Percentiles rank a stretch among this genome's conserved stretches.
phyloP scores from a whole-genome alignment of 35 echinoderm and acorn worm genomes.

The Lytechinus pictus region DNA sequence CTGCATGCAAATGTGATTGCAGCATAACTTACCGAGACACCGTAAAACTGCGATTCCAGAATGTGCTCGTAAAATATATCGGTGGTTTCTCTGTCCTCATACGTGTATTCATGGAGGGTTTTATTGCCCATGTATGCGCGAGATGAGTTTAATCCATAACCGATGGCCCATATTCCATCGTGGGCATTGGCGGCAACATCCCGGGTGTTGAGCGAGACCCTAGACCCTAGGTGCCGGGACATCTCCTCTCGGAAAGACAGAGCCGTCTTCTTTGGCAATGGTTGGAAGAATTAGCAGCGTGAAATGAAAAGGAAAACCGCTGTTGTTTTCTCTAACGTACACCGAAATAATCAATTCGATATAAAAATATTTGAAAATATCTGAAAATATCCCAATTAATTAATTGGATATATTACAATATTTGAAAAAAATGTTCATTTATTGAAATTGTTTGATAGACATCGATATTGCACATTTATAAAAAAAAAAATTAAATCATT shows the following conservation, averaged over 20 bases:
- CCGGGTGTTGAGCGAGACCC: slow-evolving; percentile 12
- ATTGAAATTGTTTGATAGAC: too few relatives aligned
- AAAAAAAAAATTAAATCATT: too few relatives aligned
- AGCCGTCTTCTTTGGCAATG: slow-evolving; percentile 28
- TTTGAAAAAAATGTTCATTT: too few relatives aligned
- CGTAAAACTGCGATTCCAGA: slow-evolving; percentile 46
- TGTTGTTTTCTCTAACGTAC: too few relatives aligned
- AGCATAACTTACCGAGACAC: slow-evolving; percentile 54
- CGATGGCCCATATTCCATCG: slow-evolving; percentile 53
- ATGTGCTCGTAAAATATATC: neutral
- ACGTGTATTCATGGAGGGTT: slow-evolving; percentile 39
- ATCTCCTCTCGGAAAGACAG: slow-evolving; percentile 21
- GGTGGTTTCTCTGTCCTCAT: neutral
- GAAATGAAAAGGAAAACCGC: too few relatives aligned
- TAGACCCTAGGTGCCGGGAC: neutral
- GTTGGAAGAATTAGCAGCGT: too few relatives aligned
- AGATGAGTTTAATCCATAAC: slow-evolving; percentile 29
- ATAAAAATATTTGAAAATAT: too few relatives aligned
- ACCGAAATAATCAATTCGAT: too few relatives aligned
- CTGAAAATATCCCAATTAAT: too few relatives aligned
- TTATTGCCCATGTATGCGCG: neutral
- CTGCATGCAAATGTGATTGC: too few relatives aligned
- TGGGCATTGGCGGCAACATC: slow-evolving; percentile 38
- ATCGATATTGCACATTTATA: too few relatives aligned
- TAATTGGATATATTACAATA: too few relatives aligned